Evolutionary conservation across 2,888 invertebrate species (phyloP).

Genomic region (Epirrhoe alternata): DNA sequence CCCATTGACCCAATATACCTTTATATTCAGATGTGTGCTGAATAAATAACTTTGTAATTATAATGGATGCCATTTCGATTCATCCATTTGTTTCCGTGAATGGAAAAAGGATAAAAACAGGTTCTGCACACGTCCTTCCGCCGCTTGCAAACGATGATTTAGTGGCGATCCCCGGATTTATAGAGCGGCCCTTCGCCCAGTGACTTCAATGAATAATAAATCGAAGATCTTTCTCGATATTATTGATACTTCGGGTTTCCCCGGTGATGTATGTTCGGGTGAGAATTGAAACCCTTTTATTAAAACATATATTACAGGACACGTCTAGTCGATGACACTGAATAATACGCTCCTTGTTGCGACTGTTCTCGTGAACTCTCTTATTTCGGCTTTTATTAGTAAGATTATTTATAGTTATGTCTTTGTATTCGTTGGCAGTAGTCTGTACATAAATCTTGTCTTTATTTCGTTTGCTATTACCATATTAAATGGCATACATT

Average conservation of each 20-base stretch:
- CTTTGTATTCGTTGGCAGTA: slow-evolving; percentile 55
- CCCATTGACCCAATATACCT: slow-evolving; percentile 36
- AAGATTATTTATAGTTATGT: slow-evolving; percentile 72
- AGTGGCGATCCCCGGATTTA: slow-evolving; percentile 78
- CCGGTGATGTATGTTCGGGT: slow-evolving; percentile 77
- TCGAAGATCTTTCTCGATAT: slow-evolving; percentile 79
- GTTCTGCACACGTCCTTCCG: slow-evolving; percentile 64
- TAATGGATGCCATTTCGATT: slow-evolving; percentile 53
- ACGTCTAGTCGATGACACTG: slow-evolving; percentile 80
- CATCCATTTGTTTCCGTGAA: slow-evolving; percentile 62
- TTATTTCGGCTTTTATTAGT: slow-evolving; percentile 78
- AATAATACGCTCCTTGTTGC: slow-evolving; percentile 82
- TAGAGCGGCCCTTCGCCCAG: slow-evolving; percentile 69
- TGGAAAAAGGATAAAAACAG: slow-evolving; percentile 69
- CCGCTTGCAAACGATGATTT: slow-evolving; percentile 76
- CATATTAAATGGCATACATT: slow-evolving; percentile 11
- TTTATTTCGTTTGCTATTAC: slow-evolving; percentile 48
- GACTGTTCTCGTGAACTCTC: slow-evolving; percentile 71
- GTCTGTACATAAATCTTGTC: slow-evolving; percentile 51
- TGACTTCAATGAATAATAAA: slow-evolving; percentile 82
- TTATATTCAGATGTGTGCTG: slow-evolving; percentile 12
- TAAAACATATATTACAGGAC: slow-evolving; percentile 83
- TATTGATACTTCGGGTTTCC: slow-evolving; percentile 79
- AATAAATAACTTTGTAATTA: slow-evolving; percentile 51
- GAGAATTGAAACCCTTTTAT: slow-evolving; percentile 84